phyloP scores from a whole-genome alignment of 2,888 invertebrate genomes.

The Oxystoma pomonae region DNA sequence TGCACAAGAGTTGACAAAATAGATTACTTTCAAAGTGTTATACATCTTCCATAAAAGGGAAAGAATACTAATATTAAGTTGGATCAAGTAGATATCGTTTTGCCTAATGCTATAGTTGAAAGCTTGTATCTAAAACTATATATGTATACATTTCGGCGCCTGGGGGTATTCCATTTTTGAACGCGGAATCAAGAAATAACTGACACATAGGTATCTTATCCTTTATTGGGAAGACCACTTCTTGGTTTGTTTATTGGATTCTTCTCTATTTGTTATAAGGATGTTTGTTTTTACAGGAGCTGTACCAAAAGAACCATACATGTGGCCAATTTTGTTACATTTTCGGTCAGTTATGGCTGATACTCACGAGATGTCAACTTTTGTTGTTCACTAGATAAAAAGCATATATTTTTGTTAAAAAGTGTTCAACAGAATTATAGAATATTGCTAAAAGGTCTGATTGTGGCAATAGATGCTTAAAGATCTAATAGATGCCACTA shows the following conservation, averaged over 20 bases:
- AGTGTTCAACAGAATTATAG: too few relatives aligned
- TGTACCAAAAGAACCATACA: too few relatives aligned
- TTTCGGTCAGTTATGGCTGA: too few relatives aligned
- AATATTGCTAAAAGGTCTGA: too few relatives aligned
- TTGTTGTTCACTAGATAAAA: too few relatives aligned
- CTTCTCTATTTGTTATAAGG: background rate
- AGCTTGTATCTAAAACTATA: background rate
- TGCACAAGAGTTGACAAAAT: too few relatives aligned
- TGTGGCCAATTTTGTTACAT: too few relatives aligned
- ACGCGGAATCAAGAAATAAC: background rate
- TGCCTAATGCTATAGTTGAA: background rate
- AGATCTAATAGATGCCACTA: too few relatives aligned
- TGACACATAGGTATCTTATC: background rate
- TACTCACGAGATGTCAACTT: too few relatives aligned
- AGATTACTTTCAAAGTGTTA: background rate
- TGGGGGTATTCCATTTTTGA: background rate
- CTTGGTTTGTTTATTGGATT: background rate
- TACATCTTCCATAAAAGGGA: background rate
- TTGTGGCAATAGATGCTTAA: too few relatives aligned
- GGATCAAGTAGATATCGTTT: background rate
- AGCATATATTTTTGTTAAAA: too few relatives aligned
- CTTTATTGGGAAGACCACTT: background rate
- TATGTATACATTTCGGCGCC: background rate
- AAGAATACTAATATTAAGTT: background rate
- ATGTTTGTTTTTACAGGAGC: too few relatives aligned